Percentiles rank a stretch among this genome's conserved stretches.
Conservation (phyloP, 2,797 vertebrate species). For the Notoglanidium macrostoma region DNA sequence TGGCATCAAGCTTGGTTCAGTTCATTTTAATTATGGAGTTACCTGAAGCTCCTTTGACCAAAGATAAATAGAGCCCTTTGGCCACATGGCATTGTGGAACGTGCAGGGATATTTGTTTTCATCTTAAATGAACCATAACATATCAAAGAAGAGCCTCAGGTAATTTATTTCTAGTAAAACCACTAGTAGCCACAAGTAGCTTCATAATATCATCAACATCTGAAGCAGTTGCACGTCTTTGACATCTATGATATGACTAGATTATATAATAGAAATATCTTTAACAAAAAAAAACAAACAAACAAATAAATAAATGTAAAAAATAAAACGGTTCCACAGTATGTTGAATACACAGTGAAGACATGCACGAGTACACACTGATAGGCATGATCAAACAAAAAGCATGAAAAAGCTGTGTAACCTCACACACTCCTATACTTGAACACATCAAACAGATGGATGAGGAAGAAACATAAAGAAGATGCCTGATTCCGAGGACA, state of each 20-base stretch:
- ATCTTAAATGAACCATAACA: conserved; percentile 55
- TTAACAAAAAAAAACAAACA: not conserved
- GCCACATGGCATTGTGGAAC: conserved; percentile 43
- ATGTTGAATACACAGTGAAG: not conserved
- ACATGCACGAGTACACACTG: not conserved
- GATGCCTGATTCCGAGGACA: conserved; percentile 7
- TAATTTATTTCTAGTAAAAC: conserved; percentile 41
- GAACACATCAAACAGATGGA: conserved; percentile 4
- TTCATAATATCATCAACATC: conserved; percentile 45
- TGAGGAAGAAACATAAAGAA: not conserved
- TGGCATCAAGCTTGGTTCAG: conserved; percentile 55
- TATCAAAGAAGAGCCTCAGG: conserved; percentile 58
- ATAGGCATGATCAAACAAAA: conserved; percentile 1
- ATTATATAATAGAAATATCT: conserved; percentile 8
- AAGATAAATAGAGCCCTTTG: conserved; percentile 34
- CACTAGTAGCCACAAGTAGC: conserved; percentile 24
- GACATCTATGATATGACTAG: conserved; percentile 33
- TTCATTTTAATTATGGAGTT: conserved; percentile 65
- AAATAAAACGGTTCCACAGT: conserved; percentile 13
- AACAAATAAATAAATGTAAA: too few species aligned
- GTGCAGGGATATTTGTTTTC: conserved; percentile 45
- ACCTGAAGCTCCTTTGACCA: conserved; percentile 53
- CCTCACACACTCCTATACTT: not conserved
- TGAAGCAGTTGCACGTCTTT: conserved; percentile 31
- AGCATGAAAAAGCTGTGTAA: not conserved